phyloP scores from a whole-genome alignment of 2,113 vertebrate species.

The Lagenorhynchus albirostris region DNA sequence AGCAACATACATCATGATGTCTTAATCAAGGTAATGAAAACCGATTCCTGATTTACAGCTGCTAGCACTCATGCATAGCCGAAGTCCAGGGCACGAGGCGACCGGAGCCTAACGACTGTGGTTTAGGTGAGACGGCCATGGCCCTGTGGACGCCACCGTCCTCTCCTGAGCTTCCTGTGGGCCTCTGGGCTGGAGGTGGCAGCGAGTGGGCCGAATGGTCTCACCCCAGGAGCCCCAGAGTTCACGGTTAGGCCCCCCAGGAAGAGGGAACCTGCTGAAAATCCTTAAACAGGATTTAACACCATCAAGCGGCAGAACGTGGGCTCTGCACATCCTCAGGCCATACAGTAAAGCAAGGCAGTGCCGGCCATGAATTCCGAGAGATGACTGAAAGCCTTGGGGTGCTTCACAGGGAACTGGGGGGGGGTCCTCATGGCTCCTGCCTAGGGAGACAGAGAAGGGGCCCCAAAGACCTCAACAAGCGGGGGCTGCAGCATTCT shows the following conservation, averaged over 20 bases:
- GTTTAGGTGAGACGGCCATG: neutral
- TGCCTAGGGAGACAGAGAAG: neutral
- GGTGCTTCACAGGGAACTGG: accelerated
- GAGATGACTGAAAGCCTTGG: neutral
- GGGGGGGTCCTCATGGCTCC: neutral
- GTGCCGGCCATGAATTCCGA: neutral
- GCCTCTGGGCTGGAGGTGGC: neutral
- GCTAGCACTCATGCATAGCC: neutral
- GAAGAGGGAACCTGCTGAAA: neutral
- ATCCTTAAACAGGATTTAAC: neutral
- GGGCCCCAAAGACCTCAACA: accelerated
- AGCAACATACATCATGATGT: neutral
- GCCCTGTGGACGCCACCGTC: neutral
- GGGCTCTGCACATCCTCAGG: accelerated
- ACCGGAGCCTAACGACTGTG: neutral
- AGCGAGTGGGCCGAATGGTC: neutral
- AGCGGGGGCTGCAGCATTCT: accelerated
- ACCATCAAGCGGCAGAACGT: neutral
- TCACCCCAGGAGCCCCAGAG: neutral
- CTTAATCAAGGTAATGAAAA: neutral
- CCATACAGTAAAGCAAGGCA: accelerated
- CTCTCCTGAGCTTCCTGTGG: neutral
- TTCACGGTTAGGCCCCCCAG: neutral
- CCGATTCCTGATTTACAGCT: neutral
- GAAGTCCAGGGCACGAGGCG: accelerated